Percentiles rank a stretch among this genome's conserved stretches.
These are phyloP conservation scores for Silvanus unidentatus DNA, from an alignment of 2,888 invertebrate species.

Conservation along the genomic window DNA sequence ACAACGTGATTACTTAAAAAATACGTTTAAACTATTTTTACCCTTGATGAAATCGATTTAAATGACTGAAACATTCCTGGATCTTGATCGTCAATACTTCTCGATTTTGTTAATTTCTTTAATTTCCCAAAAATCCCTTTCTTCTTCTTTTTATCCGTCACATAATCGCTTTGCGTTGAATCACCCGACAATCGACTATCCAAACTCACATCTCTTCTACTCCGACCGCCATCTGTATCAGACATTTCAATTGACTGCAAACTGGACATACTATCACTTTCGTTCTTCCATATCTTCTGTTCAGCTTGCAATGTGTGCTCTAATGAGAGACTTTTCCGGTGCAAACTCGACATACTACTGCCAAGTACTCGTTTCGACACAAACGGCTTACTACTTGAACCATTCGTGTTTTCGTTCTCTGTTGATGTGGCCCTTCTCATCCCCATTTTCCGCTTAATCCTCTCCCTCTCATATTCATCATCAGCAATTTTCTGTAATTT, in stretches of 20 bases:
- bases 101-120: conserved; percentile 77
- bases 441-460: conserved; percentile 42
- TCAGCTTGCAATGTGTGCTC: conserved; percentile 59
- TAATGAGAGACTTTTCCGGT: conserved; percentile 65
- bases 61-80: conserved; percentile 38
- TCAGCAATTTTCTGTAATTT: conserved; percentile 49
- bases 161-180: conserved; percentile 78
- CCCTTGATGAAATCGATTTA: conserved; percentile 51
- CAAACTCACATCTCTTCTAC: conserved; percentile 68
- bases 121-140: conserved; percentile 79
- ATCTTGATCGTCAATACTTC: conserved; percentile 68
- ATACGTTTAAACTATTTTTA: no score
- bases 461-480: conserved; percentile 51
- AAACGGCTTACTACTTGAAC: conserved; percentile 19
- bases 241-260: conserved; percentile 60
- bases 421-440: conserved; percentile 54
- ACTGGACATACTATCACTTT: conserved; percentile 73
- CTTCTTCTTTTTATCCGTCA: conserved; percentile 69
- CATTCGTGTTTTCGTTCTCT: conserved; percentile 53
- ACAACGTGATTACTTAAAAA: conserved; percentile 8
- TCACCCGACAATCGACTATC: conserved; percentile 80
- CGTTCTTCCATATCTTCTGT: conserved; percentile 75
- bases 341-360: conserved; percentile 48
- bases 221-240: conserved; percentile 53
- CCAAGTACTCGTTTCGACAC: conserved; percentile 21